phyloP scores from a whole-genome alignment of 1,140 invertebrate genomes.

The Notospermus geniculatus region DNA sequence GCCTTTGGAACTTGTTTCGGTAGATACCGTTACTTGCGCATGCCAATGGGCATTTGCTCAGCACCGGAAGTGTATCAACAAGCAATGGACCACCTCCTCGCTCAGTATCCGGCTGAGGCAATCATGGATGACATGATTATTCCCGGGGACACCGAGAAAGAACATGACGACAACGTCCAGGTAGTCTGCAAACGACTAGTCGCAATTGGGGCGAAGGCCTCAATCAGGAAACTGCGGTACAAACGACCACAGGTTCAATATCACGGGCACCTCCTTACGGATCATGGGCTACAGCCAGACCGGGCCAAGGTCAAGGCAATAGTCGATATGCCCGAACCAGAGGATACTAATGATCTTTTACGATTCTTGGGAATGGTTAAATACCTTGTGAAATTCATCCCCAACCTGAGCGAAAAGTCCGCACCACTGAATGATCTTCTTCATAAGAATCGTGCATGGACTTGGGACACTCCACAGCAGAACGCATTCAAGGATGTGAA shows the following conservation, averaged over 20 bases:
- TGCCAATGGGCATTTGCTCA: background rate
- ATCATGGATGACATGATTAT: background rate
- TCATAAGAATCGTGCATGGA: constrained; percentile 30
- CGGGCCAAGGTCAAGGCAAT: constrained; percentile 48
- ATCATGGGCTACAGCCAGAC: constrained; percentile 44
- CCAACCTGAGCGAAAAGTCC: background rate
- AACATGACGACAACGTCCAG: background rate
- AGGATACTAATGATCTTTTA: constrained; percentile 20
- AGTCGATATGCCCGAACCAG: constrained; percentile 36
- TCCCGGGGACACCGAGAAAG: background rate
- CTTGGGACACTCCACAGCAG: constrained; percentile 27
- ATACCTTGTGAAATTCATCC: background rate
- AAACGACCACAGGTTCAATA: background rate
- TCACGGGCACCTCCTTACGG: constrained; percentile 42
- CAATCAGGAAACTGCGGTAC: background rate
- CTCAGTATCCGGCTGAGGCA: background rate
- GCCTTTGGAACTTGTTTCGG: background rate
- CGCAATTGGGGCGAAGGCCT: background rate
- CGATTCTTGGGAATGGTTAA: constrained; percentile 27
- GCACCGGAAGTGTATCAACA: background rate
- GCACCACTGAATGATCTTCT: background rate
- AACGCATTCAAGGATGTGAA: constrained; percentile 27
- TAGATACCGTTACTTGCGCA: background rate
- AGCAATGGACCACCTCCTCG: background rate
- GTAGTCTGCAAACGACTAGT: background rate